Percentiles rank a stretch among this genome's conserved stretches.
These are phyloP conservation scores for Dicentrarchus labrax DNA, from an alignment of 2,113 vertebrate species.

Conservation along the genomic window DNA sequence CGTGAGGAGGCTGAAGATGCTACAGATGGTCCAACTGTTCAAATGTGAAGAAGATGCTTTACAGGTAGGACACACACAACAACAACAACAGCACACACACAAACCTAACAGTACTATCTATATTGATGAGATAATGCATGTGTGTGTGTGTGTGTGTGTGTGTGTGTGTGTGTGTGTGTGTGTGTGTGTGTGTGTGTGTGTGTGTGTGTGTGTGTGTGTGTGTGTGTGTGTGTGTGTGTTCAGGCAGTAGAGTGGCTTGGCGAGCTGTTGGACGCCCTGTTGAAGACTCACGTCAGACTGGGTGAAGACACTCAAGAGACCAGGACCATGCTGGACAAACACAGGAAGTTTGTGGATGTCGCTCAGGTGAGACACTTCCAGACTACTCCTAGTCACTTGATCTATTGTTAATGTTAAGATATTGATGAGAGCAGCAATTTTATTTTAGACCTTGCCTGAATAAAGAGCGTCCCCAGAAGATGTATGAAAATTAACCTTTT, in stretches of 20 bases:
- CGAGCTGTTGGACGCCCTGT: conserved; percentile 94
- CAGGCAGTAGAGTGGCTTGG: conserved; percentile 97
- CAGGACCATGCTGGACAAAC: conserved; percentile 96
- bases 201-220: not conserved
- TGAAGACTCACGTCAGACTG: conserved; percentile 95
- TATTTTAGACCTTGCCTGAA: no score
- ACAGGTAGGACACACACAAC: conserved; percentile 59
- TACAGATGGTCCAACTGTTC: conserved; percentile 99
- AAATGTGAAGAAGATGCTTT: conserved; percentile 98
- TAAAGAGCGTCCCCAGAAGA: no score
- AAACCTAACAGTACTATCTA: not conserved
- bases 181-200: not conserved
- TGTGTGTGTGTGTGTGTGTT: conserved; percentile 32
- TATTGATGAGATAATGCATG: not conserved
- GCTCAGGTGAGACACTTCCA: conserved; percentile 87
- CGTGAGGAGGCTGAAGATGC: conserved; percentile 93
- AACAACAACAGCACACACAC: not conserved
- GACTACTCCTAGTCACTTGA: not conserved
- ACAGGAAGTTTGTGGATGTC: conserved; percentile 98
- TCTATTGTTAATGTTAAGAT: not conserved
- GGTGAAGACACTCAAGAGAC: conserved; percentile 96
- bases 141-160: not conserved
- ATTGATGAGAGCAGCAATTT: not conserved
- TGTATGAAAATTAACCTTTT: no score
- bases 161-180: conserved; percentile 17